A percentile compares a stretch with the other conserved stretches of the same genome.
phyloP scores from a whole-genome alignment of 2,888 invertebrate species.

The Plebejus argus region DNA sequence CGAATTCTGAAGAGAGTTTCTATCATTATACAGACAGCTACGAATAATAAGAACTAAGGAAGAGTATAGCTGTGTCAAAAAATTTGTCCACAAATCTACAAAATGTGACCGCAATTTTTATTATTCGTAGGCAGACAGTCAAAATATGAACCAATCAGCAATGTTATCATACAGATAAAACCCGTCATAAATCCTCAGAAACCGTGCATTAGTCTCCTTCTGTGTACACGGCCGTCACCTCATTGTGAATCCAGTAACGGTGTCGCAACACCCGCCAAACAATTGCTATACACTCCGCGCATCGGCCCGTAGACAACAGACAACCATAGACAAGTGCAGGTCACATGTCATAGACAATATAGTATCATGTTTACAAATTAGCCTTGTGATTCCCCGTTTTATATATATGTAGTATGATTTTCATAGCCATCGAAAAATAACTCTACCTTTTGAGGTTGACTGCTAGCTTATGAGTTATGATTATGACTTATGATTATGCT shows the following conservation, averaged over 20 bases:
- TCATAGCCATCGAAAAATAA: not conserved
- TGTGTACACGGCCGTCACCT: constrained; percentile 4
- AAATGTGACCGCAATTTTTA: no score
- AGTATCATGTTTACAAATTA: constrained; percentile 22
- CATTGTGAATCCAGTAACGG: constrained; percentile 19
- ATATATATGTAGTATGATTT: not conserved
- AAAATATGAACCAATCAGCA: no score
- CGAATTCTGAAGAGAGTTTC: no score
- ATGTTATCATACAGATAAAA: no score
- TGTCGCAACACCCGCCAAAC: constrained; percentile 10
- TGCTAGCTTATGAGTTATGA: not conserved
- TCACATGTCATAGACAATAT: not conserved
- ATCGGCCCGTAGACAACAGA: constrained; percentile 17
- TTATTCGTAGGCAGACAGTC: no score
- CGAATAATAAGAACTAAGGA: no score
- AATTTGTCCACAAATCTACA: no score
- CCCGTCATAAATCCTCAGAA: no score
- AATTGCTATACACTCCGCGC: constrained; percentile 17
- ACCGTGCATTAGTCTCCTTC: not conserved
- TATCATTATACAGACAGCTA: no score
- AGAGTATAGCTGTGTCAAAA: no score
- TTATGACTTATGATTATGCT: no score
- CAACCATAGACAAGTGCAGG: not conserved
- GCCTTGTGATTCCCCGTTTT: not conserved
- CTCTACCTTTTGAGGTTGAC: not conserved